phyloP scores from a whole-genome alignment of 2,113 vertebrate species.

The Hippocampus barbouri region DNA sequence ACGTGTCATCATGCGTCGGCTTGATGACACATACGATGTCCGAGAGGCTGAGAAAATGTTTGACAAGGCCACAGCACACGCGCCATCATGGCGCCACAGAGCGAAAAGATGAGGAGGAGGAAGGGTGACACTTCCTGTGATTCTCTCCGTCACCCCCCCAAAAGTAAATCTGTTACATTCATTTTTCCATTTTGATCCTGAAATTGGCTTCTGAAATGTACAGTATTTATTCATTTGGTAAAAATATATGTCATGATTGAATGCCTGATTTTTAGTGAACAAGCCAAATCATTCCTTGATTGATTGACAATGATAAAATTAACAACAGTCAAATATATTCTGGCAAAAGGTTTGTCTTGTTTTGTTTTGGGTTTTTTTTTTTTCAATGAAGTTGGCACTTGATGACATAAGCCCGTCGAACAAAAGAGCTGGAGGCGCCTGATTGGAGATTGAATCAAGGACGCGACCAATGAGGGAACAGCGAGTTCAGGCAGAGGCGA shows the following conservation, averaged over 20 bases:
- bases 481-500: conserved; percentile 1
- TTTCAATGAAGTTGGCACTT: background rate
- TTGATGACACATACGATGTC: background rate
- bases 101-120: background rate
- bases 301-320: too few relatives aligned
- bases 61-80: background rate
- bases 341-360: background rate
- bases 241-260: too few relatives aligned
- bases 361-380: too few relatives aligned
- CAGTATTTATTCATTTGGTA: too few relatives aligned
- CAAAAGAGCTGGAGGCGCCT: background rate
- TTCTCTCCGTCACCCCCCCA: too few relatives aligned
- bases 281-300: too few relatives aligned
- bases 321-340: too few relatives aligned
- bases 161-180: too few relatives aligned
- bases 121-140: background rate
- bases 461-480: background rate
- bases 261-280: too few relatives aligned
- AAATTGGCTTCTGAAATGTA: too few relatives aligned
- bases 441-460: conserved; percentile 7
- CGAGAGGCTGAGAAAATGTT: conserved; percentile 33
- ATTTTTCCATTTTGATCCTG: too few relatives aligned
- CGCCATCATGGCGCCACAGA: background rate
- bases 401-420: background rate
- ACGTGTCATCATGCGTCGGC: conserved; percentile 39